Evolutionary conservation across 2,797 vertebrate genomes (phyloP).

Genomic region (Cyprinella venusta): DNA sequence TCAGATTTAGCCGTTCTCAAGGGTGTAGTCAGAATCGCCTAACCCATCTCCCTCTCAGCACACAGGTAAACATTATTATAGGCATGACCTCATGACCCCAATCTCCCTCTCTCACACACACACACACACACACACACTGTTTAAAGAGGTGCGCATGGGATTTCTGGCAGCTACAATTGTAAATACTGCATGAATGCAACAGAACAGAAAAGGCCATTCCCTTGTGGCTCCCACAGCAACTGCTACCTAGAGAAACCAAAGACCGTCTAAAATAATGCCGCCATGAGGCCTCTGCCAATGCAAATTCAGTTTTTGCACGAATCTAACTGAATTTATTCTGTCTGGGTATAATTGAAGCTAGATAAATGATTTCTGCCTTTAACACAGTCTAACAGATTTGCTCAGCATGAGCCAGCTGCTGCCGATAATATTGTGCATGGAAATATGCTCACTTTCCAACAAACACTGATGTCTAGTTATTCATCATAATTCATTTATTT

Average conservation of each 20-base stretch:
- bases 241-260: neutral
- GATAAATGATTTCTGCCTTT: conserved; percentile 36
- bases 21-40: conserved; percentile 19
- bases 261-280: conserved; percentile 20
- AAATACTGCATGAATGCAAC: conserved; percentile 4
- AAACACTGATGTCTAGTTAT: conserved; percentile 28
- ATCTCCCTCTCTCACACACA: conserved; percentile 39
- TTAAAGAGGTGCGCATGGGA: conserved; percentile 21
- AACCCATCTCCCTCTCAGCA: conserved; percentile 53
- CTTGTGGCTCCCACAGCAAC: neutral
- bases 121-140: conserved; percentile 56
- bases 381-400: conserved; percentile 36
- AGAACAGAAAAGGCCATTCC: conserved; percentile 1
- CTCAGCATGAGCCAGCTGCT: conserved; percentile 36
- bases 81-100: conserved; percentile 19
- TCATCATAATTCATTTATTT: conserved; percentile 25
- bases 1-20: conserved; percentile 2
- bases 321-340: conserved; percentile 12
- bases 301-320: conserved; percentile 1
- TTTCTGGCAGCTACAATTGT: neutral
- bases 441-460: conserved; percentile 27
- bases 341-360: conserved; percentile 31
- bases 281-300: neutral
- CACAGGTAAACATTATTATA: conserved; percentile 60
- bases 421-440: conserved; percentile 8